Base-by-base conservation (phyloP, 2,797 vertebrate genomes). In the Diplodus puntazzo region DNA sequence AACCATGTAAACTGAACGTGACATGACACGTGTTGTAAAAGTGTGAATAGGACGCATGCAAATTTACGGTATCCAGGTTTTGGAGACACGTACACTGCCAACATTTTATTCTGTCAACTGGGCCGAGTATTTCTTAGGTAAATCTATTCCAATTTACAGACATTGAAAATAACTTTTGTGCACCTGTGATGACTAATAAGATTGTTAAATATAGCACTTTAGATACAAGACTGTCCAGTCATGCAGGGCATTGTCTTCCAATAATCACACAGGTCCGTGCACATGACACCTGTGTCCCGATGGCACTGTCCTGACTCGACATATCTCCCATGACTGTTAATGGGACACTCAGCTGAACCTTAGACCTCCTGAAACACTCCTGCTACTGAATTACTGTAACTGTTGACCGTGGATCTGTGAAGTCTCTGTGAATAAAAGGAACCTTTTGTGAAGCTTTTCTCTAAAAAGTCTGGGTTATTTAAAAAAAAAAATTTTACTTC, bases 391-490 rank as follows among this genome's bases (percentile, higher is more conserved):
- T 86, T 83, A 81, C 87, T 93, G 90, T 93, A 88, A 82, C 83
- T 88, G 84, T 92, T 92, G 92, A 92, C 91, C 93, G 86, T 89
- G 46, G 74, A 90, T 92, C 92, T 94, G 92, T 94, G 93, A 94
- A 88, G 86, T 91, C 63, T 79, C 71, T 90, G 75, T 90, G 84
- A 93, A 92, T 94, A 90, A 93, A 93, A 9, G 11, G 75, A 87
- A 79, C 45, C 5, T 88, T 87, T 88, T 86, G 43, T 89, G 75
- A 87, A 62, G 27, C 39, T 49, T 68, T 71, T 60, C 3, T 27
- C 14, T 48, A 50, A 5, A 16, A 2, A 39, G 39, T 39, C 39
- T 39, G 39, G 9, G 9, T 39, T 39, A 10, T 39, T 34, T 11
- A 8, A 39, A 39, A 9, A 39, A 39, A 39, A 10, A 39, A 34